Base-by-base conservation (phyloP, 2,797 vertebrate species). In the Takifugu ocellatus region DNA sequence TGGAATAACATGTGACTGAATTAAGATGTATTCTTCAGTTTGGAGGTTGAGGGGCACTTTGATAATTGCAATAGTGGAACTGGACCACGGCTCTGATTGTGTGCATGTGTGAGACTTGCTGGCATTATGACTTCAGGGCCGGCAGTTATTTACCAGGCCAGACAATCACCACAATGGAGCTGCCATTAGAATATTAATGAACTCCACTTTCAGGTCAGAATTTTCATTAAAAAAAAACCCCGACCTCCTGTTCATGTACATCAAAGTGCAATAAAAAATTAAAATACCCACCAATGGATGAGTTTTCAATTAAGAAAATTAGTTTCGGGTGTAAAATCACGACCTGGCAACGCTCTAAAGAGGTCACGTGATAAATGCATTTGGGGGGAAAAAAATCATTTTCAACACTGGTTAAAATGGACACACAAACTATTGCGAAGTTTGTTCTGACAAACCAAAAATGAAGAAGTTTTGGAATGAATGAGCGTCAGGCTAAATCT, bases 161-260 rank as follows among this genome's bases (percentile, higher is more conserved):
- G 57, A 49, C 74, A 85, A 86, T 87, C 84, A 71, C 39, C 66
- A 63, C 81, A 81, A 87, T 82, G 72, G 79, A 65, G 26, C 59
- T 44, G 44, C 76, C 79, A 84, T 86, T 83, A 83, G 42, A 74
- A 82, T 84, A 87, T 84, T 75, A 79, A 84, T 82, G 57, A 68
- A 66, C 54, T 78, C 43, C 55, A 69, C 56, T 66, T 55, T 25
- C 57, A 29, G 68, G 58, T 53, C 29, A 2, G 39, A 63, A 59
- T 66, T 49, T 49, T 14, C 25, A 26, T 15, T 6, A 49, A 49
- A 49, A 49, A 25, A 49, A 46, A 3, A 46, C 4, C 48, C 21
- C 2, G 12, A 14, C 36, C 36, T 12, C 36, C 12, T 39, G 14
- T 12, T 12, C 36, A 14, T 39, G 36, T 12, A 39, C 1, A 14